phyloP scores from a whole-genome alignment of 2,113 vertebrate genomes.

The Scalopus aquaticus region DNA sequence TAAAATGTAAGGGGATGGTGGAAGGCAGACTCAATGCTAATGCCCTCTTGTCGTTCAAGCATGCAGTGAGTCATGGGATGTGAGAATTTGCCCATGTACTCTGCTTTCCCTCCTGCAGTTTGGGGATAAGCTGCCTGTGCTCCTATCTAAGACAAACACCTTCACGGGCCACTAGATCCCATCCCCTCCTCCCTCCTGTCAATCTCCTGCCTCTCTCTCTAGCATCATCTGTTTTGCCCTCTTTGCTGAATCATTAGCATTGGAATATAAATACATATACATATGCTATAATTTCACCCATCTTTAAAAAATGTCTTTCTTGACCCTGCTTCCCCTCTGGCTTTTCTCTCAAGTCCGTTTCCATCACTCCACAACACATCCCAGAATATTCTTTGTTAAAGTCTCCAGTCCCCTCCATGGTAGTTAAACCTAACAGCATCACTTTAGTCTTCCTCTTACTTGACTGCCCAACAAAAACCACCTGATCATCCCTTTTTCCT shows the following conservation, averaged over 20 bases:
- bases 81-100: not conserved
- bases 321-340: not conserved
- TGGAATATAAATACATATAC: not conserved
- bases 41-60: not conserved
- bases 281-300: not conserved
- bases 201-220: not conserved
- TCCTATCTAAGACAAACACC: constrained; percentile 48
- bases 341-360: not conserved
- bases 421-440: not conserved
- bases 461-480: not conserved
- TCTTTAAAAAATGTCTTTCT: not conserved
- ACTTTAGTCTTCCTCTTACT: not conserved
- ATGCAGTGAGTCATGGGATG: not conserved
- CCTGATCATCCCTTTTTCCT: not conserved
- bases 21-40: not conserved
- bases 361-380: not conserved
- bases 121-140: not conserved
- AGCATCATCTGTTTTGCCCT: not conserved
- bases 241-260: constrained; percentile 39
- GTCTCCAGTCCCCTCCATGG: not conserved
- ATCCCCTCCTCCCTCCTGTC: not conserved
- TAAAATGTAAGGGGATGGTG: not conserved
- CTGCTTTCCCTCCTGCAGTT: not conserved
- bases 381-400: not conserved
- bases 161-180: not conserved